phyloP scores from a whole-genome alignment of 2,888 invertebrate species.

The Resseliella maxima region DNA sequence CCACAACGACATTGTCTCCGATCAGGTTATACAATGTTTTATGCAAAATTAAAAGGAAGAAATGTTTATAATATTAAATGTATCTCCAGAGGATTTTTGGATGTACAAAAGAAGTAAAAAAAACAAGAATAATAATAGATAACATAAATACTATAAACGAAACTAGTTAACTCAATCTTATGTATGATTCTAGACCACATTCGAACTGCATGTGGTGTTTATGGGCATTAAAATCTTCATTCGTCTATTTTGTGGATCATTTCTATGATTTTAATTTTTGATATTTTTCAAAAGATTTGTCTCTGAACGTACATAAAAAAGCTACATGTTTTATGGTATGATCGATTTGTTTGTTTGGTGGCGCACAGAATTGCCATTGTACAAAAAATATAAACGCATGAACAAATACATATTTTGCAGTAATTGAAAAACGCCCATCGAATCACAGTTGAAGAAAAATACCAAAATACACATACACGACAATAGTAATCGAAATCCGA shows the following conservation, averaged over 20 bases:
- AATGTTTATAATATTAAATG: not conserved
- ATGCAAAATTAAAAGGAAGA: not conserved
- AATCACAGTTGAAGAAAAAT: not conserved
- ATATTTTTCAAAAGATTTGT: not conserved
- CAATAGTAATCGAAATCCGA: constrained; percentile 49
- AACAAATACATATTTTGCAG: not conserved
- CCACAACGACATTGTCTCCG: not conserved
- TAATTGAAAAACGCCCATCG: constrained; percentile 41
- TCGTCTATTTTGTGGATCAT: too few species aligned
- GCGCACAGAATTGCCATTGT: not conserved
- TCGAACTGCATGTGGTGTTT: constrained; percentile 42
- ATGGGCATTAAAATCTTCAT: not conserved
- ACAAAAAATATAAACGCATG: not conserved
- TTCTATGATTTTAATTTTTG: constrained; percentile 43
- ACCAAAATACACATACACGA: constrained; percentile 38
- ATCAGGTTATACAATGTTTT: constrained; percentile 28
- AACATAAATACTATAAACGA: constrained; percentile 28
- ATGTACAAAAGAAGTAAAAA: not conserved
- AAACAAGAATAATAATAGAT: constrained; percentile 13
- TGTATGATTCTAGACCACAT: constrained; percentile 25
- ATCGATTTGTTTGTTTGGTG: constrained; percentile 48
- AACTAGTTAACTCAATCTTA: constrained; percentile 32
- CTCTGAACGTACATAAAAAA: not conserved
- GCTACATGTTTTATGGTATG: constrained; percentile 7
- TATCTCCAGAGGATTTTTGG: constrained; percentile 21